Conservation (phyloP, 2,113 vertebrate species). For the Pimephales promelas region DNA sequence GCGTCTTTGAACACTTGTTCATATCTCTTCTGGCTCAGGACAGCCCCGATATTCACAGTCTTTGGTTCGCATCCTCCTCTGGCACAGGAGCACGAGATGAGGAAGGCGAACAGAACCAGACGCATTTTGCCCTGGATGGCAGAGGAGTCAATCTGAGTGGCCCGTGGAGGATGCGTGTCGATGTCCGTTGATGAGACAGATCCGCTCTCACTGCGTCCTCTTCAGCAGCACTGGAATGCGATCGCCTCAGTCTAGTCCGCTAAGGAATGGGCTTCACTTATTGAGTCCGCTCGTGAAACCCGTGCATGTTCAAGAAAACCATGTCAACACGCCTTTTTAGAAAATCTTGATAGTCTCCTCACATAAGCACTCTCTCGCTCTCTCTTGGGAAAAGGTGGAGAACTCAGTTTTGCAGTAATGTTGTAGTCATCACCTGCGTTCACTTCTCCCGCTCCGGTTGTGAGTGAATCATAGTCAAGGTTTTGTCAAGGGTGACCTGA, state of each 20-base stretch:
- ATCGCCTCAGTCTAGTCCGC: slow-evolving; percentile 40
- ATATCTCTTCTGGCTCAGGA: slow-evolving; percentile 93
- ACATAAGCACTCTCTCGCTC: not conserved
- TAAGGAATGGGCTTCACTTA: slow-evolving; percentile 37
- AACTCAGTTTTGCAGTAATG: not conserved
- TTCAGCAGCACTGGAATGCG: slow-evolving; percentile 53
- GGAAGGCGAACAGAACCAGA: slow-evolving; percentile 84
- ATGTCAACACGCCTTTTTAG: slow-evolving; percentile 15
- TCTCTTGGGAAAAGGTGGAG: not conserved
- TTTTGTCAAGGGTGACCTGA: slow-evolving; percentile 69
- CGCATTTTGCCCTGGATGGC: slow-evolving; percentile 73
- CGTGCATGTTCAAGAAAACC: not conserved
- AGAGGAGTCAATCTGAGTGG: slow-evolving; percentile 31
- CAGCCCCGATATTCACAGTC: slow-evolving; percentile 91
- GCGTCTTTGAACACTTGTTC: slow-evolving; percentile 95
- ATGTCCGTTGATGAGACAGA: slow-evolving; percentile 41
- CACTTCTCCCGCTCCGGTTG: not conserved
- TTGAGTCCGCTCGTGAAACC: slow-evolving; percentile 4
- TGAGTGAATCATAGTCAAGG: slow-evolving; percentile 45
- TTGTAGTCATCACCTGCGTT: not conserved
- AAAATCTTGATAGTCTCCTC: slow-evolving; percentile 50
- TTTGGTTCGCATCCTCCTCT: slow-evolving; percentile 89
- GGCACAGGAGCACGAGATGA: slow-evolving; percentile 87
- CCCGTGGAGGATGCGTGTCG: slow-evolving; percentile 39
- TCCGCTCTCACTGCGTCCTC: slow-evolving; percentile 33